These are phyloP conservation scores for Channa maculata DNA, from an alignment of 2,113 vertebrate genomes.

Conservation along the genomic window DNA sequence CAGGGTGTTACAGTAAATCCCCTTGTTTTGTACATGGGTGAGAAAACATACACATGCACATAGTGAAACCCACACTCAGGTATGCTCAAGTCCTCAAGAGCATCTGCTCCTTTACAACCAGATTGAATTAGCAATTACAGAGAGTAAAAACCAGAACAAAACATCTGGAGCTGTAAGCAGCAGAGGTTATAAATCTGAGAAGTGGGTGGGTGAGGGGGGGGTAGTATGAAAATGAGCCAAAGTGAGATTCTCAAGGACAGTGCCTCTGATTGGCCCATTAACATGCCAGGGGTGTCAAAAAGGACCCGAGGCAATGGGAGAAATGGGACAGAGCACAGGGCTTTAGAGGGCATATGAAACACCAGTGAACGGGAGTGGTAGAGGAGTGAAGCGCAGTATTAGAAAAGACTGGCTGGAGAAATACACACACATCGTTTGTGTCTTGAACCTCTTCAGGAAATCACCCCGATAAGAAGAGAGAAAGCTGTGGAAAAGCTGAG, in stretches of 20 bases:
- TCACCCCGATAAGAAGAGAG: slow-evolving; percentile 28
- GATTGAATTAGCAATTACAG: slow-evolving; percentile 85
- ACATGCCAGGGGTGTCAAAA: slow-evolving; percentile 80
- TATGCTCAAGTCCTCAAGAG: slow-evolving; percentile 71
- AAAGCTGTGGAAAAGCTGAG: slow-evolving; percentile 16
- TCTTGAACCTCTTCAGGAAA: slow-evolving; percentile 57
- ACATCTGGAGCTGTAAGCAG: slow-evolving; percentile 85
- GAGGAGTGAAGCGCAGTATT: slow-evolving; percentile 24
- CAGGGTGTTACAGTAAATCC: slow-evolving; percentile 70
- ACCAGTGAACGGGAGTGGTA: slow-evolving; percentile 33
- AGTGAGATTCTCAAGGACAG: slow-evolving; percentile 83
- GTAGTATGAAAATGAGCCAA: slow-evolving; percentile 79
- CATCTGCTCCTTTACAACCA: slow-evolving; percentile 85
- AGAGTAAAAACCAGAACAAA: slow-evolving; percentile 83
- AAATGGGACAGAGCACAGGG: slow-evolving; percentile 79
- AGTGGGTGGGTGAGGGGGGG: slow-evolving; percentile 13
- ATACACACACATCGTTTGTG: slow-evolving; percentile 35
- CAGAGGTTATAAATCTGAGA: slow-evolving; percentile 80
- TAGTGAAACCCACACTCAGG: slow-evolving; percentile 65
- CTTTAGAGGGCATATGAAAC: slow-evolving; percentile 72
- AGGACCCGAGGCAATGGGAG: slow-evolving; percentile 77
- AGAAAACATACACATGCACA: slow-evolving; percentile 28
- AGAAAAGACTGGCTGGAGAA: slow-evolving; percentile 28
- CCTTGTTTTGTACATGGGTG: slow-evolving; percentile 58
- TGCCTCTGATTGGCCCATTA: slow-evolving; percentile 80